Evolutionary conservation across 2,888 invertebrate species (phyloP), one percentile per base, ranked within the genome.

Genomic region (Ptychoptera albimana): DNA sequence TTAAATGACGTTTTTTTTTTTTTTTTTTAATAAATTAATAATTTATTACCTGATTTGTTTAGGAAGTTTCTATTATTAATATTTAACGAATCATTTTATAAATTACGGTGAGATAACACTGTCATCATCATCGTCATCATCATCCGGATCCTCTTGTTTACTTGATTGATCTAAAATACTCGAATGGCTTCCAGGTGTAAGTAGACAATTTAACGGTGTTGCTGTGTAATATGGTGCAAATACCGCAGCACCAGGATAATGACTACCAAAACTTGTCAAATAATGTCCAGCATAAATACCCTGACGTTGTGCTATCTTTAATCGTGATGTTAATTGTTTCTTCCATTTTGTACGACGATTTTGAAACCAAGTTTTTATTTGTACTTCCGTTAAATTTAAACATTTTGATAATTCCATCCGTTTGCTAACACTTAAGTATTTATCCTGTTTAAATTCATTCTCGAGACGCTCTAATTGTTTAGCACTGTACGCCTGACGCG

Each of bases 321-420:
- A 65, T 3, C 89, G 70, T 0, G 89, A 85, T 1, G 93, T 91
- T 55, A 96, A 67, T 58, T 96, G 94, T 56, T 96, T 96, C 67
- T 96, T 93, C 93, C 93, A 94, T 61, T 96, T 94, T 1, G 94
- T 96, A 49, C 94, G 72, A 46, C 94, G 73, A 60, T 94, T 92
- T 64, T 92, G 91, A 60, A 93, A 93, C 93, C 93, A 93, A 0
- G 93, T 93, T 62, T 94, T 94, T 52, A 94, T 92, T 67, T 94
- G 93, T 0, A 92, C 92, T 67, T 94, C 93, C 0, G 92, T 92
- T 38, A 94, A 70, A 51, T 79, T 83, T 31, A 96, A 64, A 0
- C 82, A 80, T 61, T 89, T 87, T 1, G 93, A 92, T 5, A 96
- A 69, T 55, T 94, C 92, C 81, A 92, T 83, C 44, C 96, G 71